Conservation (phyloP, 2,797 vertebrate species). For the Echiichthys vipera region DNA sequence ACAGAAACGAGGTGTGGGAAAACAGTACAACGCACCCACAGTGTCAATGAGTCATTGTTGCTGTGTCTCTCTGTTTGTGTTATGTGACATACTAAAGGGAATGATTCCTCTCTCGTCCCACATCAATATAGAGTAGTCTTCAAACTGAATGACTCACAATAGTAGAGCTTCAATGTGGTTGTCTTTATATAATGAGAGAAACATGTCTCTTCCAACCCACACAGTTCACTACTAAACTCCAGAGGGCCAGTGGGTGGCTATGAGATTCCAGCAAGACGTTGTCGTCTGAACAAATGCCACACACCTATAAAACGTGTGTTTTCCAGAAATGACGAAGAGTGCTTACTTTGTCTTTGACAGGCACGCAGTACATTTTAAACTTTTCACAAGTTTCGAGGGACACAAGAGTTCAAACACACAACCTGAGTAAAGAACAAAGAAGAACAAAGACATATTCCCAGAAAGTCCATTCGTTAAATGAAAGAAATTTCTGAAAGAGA, state of each 20-base stretch:
- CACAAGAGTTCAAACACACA: conserved; percentile 10
- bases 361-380: background rate
- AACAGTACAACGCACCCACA: conserved; percentile 3
- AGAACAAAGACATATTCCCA: conserved; percentile 22
- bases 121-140: conserved; percentile 34
- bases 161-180: conserved; percentile 37
- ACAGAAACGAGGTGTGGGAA: conserved; percentile 4
- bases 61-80: conserved; percentile 44
- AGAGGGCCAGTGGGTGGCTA: conserved; percentile 33
- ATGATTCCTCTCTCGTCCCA: conserved; percentile 46
- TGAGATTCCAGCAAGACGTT: conserved; percentile 21
- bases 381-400: conserved; percentile 14
- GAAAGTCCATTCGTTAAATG: conserved; percentile 39
- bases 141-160: conserved; percentile 57
- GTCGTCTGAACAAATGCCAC: conserved; percentile 28
- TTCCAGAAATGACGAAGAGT: background rate
- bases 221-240: conserved; percentile 45
- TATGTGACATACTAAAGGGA: conserved; percentile 59
- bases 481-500: conserved; percentile 35
- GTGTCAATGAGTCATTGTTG: conserved; percentile 56
- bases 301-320: conserved; percentile 26
- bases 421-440: conserved; percentile 8
- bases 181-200: conserved; percentile 60
- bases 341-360: conserved; percentile 10
- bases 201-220: conserved; percentile 41